phyloP scores from a whole-genome alignment of 2,888 invertebrate species.

The Leptogaster cylindrica region DNA sequence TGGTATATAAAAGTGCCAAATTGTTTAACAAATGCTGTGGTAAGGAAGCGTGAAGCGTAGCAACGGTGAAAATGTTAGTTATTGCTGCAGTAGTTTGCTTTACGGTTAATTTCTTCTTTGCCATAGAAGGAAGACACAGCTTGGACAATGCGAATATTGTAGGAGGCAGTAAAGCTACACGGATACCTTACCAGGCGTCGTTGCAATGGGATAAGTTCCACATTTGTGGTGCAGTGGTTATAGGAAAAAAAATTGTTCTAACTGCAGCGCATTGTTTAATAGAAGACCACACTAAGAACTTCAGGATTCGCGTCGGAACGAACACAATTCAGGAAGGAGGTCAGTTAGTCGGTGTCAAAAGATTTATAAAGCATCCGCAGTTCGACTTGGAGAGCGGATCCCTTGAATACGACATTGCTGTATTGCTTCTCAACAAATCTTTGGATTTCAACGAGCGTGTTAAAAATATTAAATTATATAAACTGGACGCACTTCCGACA shows the following conservation, averaged over 20 bases:
- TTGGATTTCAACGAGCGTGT: background rate
- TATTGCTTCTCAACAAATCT: background rate
- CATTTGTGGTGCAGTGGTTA: conserved; percentile 4
- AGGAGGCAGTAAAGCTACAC: background rate
- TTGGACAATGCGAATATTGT: no score
- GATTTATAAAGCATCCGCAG: background rate
- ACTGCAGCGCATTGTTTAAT: conserved; percentile 18
- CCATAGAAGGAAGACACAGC: no score
- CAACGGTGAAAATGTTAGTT: no score
- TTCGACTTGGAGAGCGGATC: background rate
- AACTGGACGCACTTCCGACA: background rate
- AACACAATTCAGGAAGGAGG: background rate
- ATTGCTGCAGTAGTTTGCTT: no score
- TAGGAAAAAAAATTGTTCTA: background rate
- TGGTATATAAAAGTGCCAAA: no score
- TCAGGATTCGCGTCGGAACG: background rate
- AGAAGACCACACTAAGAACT: background rate
- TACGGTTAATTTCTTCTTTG: no score
- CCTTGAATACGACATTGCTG: conserved; percentile 4
- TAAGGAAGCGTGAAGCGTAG: no score
- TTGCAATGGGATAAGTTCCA: background rate
- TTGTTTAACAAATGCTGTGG: no score
- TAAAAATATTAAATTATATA: background rate
- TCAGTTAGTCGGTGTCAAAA: background rate
- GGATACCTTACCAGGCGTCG: background rate